Evolutionary conservation across 2,113 vertebrate genomes (phyloP), one percentile per base, ranked within the genome.

Genomic region (Bathybates hornii): DNA sequence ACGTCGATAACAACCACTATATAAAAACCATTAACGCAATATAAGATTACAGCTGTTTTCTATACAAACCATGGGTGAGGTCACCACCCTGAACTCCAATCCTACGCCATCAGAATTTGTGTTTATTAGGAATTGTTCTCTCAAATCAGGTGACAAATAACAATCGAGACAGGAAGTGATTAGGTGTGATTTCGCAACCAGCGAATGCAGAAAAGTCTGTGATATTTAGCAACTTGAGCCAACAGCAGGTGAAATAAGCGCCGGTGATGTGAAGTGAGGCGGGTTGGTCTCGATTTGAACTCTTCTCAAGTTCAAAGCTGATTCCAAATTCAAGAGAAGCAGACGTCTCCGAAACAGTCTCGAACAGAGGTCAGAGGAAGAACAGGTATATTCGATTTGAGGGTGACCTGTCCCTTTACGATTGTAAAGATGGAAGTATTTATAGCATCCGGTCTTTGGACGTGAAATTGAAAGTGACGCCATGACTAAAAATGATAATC

Each of bases 241-340:
- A 68, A 66, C 19, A 66, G 19, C 21, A 3, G 68, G 68, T 27
- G 41, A 43, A 43, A 24, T 71, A 71, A 73, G 41, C 6, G 3
- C 68, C 2, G 41, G 29, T 6, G 14, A 48, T 0, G 14, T 43
- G 24, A 27, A 71, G 5, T 1, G 59, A 63, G 32, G 32, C 38
- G 9, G 66, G n/a, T 24, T 1, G 12, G 24, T 29, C 68, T 76
- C 9, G 2, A 48, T 45, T 48, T 48, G 14, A 76, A 11, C 14
- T 73, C 21, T 76, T 48, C 24, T 48, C 41, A 76, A 29, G 43
- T 48, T 48, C 71, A 48, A 29, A 66, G 61, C 61, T 66, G 34
- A 73, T 76, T 27, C 38, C 8, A 10, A 27, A 45, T 45, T 73
- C 24, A 78, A 50, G 71, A 78, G 43, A 78, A 32, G 43, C 16